These are phyloP conservation scores for Drosophila jambulina DNA, from an alignment of 1,140 invertebrate species.

Conservation along the genomic window DNA sequence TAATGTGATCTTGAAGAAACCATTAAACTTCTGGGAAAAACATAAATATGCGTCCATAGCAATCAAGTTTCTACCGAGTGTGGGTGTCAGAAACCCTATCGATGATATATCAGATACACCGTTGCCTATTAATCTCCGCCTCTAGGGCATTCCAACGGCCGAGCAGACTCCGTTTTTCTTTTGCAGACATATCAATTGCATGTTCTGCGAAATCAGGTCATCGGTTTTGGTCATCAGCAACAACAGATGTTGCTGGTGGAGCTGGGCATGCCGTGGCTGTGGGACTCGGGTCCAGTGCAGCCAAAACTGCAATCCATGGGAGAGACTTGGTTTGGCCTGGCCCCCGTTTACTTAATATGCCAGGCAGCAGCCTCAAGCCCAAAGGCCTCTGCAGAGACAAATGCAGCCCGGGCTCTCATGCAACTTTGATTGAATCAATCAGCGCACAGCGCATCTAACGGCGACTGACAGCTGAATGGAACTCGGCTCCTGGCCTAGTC, in stretches of 20 bases:
- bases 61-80: neutral
- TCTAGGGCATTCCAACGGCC: conserved; percentile 36
- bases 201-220: conserved; percentile 73
- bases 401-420: conserved; percentile 51
- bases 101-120: neutral
- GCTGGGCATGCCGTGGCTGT: conserved; percentile 21
- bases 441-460: conserved; percentile 76
- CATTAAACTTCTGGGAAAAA: neutral
- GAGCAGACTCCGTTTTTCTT: conserved; percentile 44
- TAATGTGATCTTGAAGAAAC: neutral
- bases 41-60: neutral
- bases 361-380: conserved; percentile 11
- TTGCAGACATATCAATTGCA: conserved; percentile 78
- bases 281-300: conserved; percentile 48
- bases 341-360: conserved; percentile 66
- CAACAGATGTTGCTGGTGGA: conserved; percentile 43
- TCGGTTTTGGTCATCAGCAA: conserved; percentile 73
- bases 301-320: conserved; percentile 57
- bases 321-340: conserved; percentile 43
- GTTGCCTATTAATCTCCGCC: conserved; percentile 4
- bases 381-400: conserved; percentile 37
- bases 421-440: conserved; percentile 83
- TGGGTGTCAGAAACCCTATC: conserved; percentile 15
- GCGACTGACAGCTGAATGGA: conserved; percentile 64
- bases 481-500: conserved; percentile 17